phyloP scores from a whole-genome alignment of 2,888 invertebrate species.

The Drosophila kanekoi region DNA sequence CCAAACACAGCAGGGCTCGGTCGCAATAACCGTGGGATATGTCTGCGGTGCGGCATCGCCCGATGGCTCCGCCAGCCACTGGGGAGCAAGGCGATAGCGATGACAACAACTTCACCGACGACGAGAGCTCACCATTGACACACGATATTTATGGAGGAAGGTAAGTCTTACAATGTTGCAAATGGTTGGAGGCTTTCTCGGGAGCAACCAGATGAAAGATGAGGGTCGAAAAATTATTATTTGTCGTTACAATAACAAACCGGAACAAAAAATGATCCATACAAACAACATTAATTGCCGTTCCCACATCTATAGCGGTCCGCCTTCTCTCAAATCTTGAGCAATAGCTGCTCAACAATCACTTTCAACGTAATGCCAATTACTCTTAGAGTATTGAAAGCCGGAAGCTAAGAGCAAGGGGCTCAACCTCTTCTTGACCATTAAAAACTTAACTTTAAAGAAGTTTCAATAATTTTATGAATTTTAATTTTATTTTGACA shows the following conservation, averaged over 20 bases:
- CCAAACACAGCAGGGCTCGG: constrained; percentile 25
- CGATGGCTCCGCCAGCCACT: constrained; percentile 86
- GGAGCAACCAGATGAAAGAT: constrained; percentile 44
- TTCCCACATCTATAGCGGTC: constrained; percentile 46
- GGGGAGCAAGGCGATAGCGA: constrained; percentile 87
- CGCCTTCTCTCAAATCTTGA: constrained; percentile 38
- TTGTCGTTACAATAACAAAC: constrained; percentile 25
- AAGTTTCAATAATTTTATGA: background rate
- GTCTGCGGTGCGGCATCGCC: constrained; percentile 88
- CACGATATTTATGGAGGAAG: constrained; percentile 96
- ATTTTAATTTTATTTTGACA: too few species aligned
- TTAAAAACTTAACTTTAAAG: too few species aligned
- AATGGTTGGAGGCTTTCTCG: too few species aligned
- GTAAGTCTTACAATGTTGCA: constrained; percentile 86
- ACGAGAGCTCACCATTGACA: constrained; percentile 94
- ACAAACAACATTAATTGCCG: constrained; percentile 43
- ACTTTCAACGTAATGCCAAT: constrained; percentile 56
- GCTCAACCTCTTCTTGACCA: too few species aligned
- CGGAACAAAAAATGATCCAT: constrained; percentile 57
- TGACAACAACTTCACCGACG: constrained; percentile 93
- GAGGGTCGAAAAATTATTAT: constrained; percentile 8
- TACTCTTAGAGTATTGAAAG: constrained; percentile 36
- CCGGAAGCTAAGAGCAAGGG: constrained; percentile 53
- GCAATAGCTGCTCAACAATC: constrained; percentile 38
- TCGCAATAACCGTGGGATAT: constrained; percentile 85